Conservation (phyloP, 2,113 vertebrate species). For the Corynorhinus townsendii region DNA sequence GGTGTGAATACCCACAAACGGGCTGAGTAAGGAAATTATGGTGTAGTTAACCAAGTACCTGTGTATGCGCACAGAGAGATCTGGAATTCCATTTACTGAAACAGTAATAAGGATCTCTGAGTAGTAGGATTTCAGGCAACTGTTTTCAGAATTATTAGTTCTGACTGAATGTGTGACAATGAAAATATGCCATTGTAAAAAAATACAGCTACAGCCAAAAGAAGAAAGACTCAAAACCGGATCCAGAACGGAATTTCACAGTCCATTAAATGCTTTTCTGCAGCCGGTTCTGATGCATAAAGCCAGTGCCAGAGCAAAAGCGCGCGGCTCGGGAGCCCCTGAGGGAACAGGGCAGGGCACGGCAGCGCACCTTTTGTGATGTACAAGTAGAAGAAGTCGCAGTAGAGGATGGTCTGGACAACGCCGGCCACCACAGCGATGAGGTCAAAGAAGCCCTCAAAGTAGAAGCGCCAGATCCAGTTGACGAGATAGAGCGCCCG, state of each 20-base stretch:
- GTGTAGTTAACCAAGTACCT: not conserved
- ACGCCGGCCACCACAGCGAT: constrained; percentile 98
- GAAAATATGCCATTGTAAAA: not conserved
- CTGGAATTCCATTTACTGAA: not conserved
- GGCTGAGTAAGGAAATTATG: not conserved
- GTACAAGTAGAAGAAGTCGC: constrained; percentile 99
- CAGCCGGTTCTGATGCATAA: not conserved
- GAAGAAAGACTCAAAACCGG: not conserved
- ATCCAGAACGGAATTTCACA: not conserved
- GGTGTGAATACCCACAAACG: not conserved
- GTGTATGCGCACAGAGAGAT: not conserved
- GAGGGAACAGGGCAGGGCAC: not conserved
- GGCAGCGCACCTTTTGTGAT: constrained; percentile 95
- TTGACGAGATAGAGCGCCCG: constrained; percentile 97
- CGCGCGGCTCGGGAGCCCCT: not conserved
- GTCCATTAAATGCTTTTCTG: not conserved
- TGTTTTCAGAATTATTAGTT: not conserved
- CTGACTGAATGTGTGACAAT: not conserved
- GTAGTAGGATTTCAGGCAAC: not conserved
- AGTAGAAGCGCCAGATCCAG: constrained; percentile 99
- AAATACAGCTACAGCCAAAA: not conserved
- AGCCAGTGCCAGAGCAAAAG: no score
- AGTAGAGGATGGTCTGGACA: constrained; percentile 98
- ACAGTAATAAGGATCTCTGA: not conserved
- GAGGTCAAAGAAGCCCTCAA: constrained; percentile 99